A percentile compares a stretch with the other conserved stretches of the same genome.
Evolutionary conservation across 2,888 invertebrate genomes (phyloP).

Genomic region (Heteropelma amictum): DNA sequence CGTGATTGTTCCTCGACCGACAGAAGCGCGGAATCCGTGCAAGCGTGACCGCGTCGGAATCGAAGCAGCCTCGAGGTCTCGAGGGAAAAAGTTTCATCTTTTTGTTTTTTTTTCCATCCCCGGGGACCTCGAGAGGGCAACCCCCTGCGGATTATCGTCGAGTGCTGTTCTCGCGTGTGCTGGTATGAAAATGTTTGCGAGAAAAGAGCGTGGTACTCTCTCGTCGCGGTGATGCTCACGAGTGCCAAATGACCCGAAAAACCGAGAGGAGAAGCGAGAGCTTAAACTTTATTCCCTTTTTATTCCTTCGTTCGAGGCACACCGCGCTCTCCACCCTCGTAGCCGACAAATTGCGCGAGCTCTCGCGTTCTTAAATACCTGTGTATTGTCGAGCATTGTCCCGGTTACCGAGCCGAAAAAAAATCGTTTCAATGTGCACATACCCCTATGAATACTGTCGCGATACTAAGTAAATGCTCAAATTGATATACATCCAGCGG

Average conservation of each 20-base stretch:
- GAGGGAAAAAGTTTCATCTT: slow-evolving; percentile 3
- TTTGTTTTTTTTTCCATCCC: slow-evolving; percentile 14
- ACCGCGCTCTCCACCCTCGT: slow-evolving; percentile 18
- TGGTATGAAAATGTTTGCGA: slow-evolving; percentile 44
- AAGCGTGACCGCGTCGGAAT: no score
- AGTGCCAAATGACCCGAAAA: slow-evolving; percentile 51
- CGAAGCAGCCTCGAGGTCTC: neutral
- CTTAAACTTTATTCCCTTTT: slow-evolving; percentile 10
- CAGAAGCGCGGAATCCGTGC: no score
- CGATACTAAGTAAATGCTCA: no score
- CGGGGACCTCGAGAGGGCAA: neutral
- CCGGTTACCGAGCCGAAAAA: neutral
- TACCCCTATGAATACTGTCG: no score
- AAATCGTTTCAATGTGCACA: no score
- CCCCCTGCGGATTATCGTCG: slow-evolving; percentile 32
- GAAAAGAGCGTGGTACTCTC: slow-evolving; percentile 26
- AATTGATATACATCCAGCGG: no score
- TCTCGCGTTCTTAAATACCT: slow-evolving; percentile 30
- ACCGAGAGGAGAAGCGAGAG: slow-evolving; percentile 15
- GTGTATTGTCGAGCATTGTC: slow-evolving; percentile 21
- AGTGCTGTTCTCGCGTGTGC: no score
- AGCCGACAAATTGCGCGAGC: no score
- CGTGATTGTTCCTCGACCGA: no score
- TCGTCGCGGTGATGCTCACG: slow-evolving; percentile 30
- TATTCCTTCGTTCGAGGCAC: neutral